phyloP scores from a whole-genome alignment of 2,888 invertebrate species.

The Lutraria lutraria region DNA sequence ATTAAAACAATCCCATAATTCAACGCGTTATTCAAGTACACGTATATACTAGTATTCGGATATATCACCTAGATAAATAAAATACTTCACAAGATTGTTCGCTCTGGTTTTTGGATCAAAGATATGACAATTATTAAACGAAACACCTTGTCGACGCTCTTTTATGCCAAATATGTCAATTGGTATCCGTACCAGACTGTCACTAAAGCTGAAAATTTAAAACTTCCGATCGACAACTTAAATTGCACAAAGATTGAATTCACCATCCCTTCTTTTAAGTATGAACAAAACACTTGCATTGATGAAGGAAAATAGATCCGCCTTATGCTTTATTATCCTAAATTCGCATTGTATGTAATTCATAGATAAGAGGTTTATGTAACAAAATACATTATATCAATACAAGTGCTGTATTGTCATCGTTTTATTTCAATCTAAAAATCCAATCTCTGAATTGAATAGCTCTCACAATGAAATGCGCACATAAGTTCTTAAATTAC shows the following conservation, averaged over 20 bases:
- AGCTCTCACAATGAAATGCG: not conserved
- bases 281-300: not conserved
- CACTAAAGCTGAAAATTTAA: not conserved
- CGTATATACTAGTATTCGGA: not conserved
- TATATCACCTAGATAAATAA: not conserved
- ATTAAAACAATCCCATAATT: not conserved
- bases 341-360: not conserved
- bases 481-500: not conserved
- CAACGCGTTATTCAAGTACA: not conserved
- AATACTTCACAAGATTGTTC: not conserved
- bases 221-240: not conserved
- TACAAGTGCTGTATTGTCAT: not conserved
- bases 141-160: not conserved
- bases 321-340: not conserved
- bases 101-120: not conserved
- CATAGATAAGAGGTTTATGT: not conserved
- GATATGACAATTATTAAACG: constrained; percentile 8
- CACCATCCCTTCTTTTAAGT: not conserved
- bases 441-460: not conserved
- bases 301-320: not conserved
- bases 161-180: not conserved
- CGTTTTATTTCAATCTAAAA: not conserved
- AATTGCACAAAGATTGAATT: not conserved
- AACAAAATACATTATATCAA: not conserved
- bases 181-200: not conserved